Conservation (phyloP, 2,888 invertebrate species). For the Tanytarsus gracilentus region DNA sequence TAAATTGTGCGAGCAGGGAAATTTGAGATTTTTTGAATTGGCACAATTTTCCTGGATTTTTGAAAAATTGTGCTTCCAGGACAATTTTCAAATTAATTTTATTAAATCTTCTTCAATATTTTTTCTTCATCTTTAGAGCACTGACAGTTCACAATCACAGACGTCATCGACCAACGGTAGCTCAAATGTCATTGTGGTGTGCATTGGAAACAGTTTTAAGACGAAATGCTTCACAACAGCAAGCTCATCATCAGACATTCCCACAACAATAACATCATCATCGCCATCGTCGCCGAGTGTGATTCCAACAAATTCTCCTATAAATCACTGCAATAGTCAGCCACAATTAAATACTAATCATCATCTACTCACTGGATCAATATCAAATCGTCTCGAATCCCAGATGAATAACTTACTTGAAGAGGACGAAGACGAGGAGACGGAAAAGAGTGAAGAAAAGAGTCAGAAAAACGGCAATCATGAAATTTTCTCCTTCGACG, state of each 20-base stretch:
- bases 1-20: too few species aligned
- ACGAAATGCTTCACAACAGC: slow-evolving; percentile 22
- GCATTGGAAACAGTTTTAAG: slow-evolving; percentile 23
- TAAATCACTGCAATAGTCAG: too few species aligned
- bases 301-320: not conserved
- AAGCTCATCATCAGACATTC: not conserved
- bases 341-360: too few species aligned
- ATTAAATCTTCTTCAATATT: not conserved
- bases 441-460: not conserved
- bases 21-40: too few species aligned
- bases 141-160: slow-evolving; percentile 17
- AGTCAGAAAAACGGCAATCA: not conserved
- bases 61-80: too few species aligned
- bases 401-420: slow-evolving; percentile 24
- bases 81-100: not conserved
- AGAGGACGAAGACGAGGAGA: not conserved
- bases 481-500: not conserved
- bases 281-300: not conserved
- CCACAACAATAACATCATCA: not conserved
- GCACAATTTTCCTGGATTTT: too few species aligned
- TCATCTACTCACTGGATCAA: not conserved
- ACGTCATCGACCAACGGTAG: slow-evolving; percentile 6
- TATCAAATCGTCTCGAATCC: slow-evolving; percentile 3
- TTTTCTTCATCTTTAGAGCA: slow-evolving; percentile 4
- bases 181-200: slow-evolving; percentile 28